Evolutionary conservation across 2,888 invertebrate species (phyloP).

Genomic region (Panorpa germanica): DNA sequence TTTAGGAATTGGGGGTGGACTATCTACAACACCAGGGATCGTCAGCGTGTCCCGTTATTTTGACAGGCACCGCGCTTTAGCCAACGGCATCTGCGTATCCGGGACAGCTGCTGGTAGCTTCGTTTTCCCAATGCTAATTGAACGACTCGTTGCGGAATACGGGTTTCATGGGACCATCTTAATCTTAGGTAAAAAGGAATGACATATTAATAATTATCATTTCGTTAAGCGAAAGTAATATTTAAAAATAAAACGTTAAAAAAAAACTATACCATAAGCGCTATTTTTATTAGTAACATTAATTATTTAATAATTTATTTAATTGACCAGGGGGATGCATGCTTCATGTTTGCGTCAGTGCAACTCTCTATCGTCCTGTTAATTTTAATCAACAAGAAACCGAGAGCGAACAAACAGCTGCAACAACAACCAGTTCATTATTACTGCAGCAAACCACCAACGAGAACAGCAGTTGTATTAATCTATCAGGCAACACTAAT

Average conservation of each 20-base stretch:
- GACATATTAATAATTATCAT: too few relatives aligned
- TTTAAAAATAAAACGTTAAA: neutral
- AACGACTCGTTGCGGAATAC: constrained; percentile 45
- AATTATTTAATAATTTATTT: neutral
- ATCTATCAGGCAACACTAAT: constrained; percentile 6
- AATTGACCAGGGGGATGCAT: constrained; percentile 40
- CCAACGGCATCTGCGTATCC: constrained; percentile 64
- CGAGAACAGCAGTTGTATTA: constrained; percentile 1
- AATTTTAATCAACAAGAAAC: constrained; percentile 2
- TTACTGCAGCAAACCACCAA: neutral
- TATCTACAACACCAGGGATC: constrained; percentile 64
- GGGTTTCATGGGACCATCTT: constrained; percentile 56
- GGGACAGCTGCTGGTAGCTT: constrained; percentile 66
- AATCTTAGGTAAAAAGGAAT: constrained; percentile 35
- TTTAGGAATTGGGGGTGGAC: constrained; percentile 54
- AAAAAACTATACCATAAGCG: neutral
- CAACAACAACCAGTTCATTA: constrained; percentile 4
- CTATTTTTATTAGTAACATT: neutral
- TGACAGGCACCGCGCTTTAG: constrained; percentile 56
- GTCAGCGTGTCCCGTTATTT: constrained; percentile 67
- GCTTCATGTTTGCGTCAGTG: constrained; percentile 55
- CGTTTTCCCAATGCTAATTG: constrained; percentile 54
- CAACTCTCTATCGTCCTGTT: constrained; percentile 41
- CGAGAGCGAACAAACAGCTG: constrained; percentile 1
- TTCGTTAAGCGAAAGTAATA: constrained; percentile 1